phyloP scores from a whole-genome alignment of 1,140 invertebrate genomes.

The Meloidogyne hapla region DNA sequence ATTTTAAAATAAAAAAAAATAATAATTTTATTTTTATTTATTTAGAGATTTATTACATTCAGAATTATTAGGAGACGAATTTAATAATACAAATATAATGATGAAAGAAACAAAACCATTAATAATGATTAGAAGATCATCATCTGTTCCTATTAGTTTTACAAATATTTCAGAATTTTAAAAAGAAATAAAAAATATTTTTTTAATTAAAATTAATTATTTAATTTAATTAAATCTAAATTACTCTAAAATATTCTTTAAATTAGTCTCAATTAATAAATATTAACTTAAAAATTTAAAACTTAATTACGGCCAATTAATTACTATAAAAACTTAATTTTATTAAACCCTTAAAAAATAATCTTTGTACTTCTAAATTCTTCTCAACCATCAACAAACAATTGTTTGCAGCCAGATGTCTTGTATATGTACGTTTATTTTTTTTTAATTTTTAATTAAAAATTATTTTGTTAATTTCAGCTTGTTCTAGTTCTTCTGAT shows the following conservation, averaged over 20 bases:
- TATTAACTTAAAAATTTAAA: too few species aligned
- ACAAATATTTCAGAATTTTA: constrained; percentile 15
- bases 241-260: too few species aligned
- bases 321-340: not conserved
- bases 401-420: not conserved
- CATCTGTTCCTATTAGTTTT: constrained; percentile 4
- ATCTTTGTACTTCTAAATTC: too few species aligned
- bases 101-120: not conserved
- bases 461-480: not conserved
- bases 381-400: too few species aligned
- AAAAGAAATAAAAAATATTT: not conserved
- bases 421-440: not conserved
- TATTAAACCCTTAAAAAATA: too few species aligned
- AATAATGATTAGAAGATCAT: constrained; percentile 19
- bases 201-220: not conserved
- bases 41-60: constrained; percentile 5
- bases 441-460: not conserved
- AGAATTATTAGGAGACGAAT: constrained; percentile 5
- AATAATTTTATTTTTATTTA: not conserved
- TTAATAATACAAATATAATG: not conserved
- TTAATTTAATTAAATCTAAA: too few species aligned
- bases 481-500: not conserved
- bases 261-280: too few species aligned
- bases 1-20: too few species aligned
- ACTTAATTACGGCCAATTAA: too few species aligned